phyloP scores from a whole-genome alignment of 2,113 vertebrate genomes.

The Beaufortia kweichowensis region DNA sequence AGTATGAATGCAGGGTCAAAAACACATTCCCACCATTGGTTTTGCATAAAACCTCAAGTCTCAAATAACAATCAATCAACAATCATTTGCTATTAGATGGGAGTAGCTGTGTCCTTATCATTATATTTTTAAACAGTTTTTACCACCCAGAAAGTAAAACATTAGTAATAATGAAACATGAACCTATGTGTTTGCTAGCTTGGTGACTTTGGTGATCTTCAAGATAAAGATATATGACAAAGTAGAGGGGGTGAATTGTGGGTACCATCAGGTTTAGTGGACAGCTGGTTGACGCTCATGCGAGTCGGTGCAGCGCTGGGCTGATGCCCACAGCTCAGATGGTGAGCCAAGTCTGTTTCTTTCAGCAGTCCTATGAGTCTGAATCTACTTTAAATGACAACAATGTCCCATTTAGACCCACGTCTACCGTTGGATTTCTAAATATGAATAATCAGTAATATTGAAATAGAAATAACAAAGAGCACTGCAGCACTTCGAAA shows the following conservation, averaged over 20 bases:
- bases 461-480: conserved; percentile 1
- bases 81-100: not conserved
- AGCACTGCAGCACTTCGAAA: not conserved
- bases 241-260: conserved; percentile 24
- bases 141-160: not conserved
- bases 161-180: not conserved
- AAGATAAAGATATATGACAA: conserved; percentile 20
- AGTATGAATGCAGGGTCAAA: conserved; percentile 55
- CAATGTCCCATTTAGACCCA: not conserved
- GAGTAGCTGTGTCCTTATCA: not conserved
- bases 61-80: not conserved
- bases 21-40: not conserved
- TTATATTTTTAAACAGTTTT: not conserved
- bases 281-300: conserved; percentile 40
- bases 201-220: conserved; percentile 1
- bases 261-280: conserved; percentile 41
- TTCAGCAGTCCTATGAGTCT: not conserved
- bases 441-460: not conserved
- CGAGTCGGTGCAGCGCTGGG: conserved; percentile 40
- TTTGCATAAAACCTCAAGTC: not conserved
- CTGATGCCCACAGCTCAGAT: conserved; percentile 40
- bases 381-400: conserved; percentile 33
- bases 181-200: not conserved
- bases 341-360: conserved; percentile 28
- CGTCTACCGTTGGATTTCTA: conserved; percentile 3